A percentile compares a stretch with the other conserved stretches of the same genome.
Evolutionary conservation across 2,113 vertebrate genomes (phyloP).

Genomic region (Syngnathus typhle): DNA sequence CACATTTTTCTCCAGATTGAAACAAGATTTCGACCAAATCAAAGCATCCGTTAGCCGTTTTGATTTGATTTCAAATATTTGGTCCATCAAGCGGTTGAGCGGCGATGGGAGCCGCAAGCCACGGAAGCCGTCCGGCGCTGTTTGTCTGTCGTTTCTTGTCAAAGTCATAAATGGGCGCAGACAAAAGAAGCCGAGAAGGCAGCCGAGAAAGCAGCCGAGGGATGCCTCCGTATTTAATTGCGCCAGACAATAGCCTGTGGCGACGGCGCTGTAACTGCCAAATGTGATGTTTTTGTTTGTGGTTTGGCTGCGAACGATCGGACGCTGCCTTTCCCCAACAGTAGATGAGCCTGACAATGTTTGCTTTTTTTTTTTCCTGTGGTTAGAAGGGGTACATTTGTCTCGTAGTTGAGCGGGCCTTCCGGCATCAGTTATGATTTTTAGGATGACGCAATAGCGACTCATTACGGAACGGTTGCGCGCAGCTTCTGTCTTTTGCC

Average conservation of each 20-base stretch:
- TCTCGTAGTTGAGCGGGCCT: constrained; percentile 43
- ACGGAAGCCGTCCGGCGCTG: constrained; percentile 8
- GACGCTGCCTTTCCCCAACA: neutral
- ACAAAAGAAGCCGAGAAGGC: neutral
- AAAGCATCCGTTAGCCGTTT: neutral
- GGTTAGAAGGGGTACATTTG: constrained; percentile 52
- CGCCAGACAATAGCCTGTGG: constrained; percentile 8
- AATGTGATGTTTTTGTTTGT: constrained; percentile 22
- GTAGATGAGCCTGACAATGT: neutral
- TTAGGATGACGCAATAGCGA: constrained; percentile 41
- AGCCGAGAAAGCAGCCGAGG: neutral
- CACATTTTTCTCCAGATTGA: neutral
- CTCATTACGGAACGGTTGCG: constrained; percentile 63
- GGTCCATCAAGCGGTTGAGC: neutral
- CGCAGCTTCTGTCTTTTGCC: constrained; percentile 42
- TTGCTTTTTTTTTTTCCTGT: constrained; percentile 25
- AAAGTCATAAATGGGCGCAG: constrained; percentile 18
- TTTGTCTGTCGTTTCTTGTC: constrained; percentile 14
- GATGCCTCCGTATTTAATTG: constrained; percentile 7
- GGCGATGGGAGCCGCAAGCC: constrained; percentile 8
- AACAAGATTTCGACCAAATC: neutral
- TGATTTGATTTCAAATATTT: neutral
- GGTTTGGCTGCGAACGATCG: constrained; percentile 20
- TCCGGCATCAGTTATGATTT: constrained; percentile 43
- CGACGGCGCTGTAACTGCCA: neutral